phyloP scores from a whole-genome alignment of 2,797 vertebrate genomes.

The Hephaestus fuliginosus region DNA sequence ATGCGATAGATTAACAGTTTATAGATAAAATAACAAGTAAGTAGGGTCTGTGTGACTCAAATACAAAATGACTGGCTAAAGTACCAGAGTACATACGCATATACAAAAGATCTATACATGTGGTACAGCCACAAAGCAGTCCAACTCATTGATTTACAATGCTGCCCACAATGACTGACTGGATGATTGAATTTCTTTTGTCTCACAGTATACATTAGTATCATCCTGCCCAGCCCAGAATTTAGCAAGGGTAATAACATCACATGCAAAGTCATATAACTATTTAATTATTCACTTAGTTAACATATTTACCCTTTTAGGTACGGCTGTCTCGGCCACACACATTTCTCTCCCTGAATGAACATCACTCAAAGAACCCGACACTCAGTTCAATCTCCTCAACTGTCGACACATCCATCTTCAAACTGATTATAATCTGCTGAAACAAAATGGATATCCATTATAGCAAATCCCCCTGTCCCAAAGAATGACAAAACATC shows the following conservation, averaged over 20 bases:
- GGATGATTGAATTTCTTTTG: too few species aligned
- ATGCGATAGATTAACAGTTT: neutral
- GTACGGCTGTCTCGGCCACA: constrained; percentile 18
- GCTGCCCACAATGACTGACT: neutral
- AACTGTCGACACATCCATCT: constrained; percentile 25
- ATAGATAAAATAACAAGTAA: neutral
- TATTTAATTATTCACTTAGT: constrained; percentile 4
- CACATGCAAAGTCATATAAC: neutral
- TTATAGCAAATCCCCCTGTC: constrained; percentile 14
- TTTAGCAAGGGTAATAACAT: neutral
- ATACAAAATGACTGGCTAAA: neutral
- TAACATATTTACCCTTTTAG: constrained; percentile 1
- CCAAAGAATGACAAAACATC: constrained; percentile 22
- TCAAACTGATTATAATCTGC: constrained; percentile 47
- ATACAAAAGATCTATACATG: neutral
- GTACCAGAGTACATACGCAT: neutral
- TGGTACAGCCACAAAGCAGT: neutral
- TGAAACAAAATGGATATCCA: constrained; percentile 35
- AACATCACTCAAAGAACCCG: constrained; percentile 20
- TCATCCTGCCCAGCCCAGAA: neutral
- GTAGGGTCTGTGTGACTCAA: neutral
- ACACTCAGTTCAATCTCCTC: constrained; percentile 24
- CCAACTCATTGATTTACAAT: neutral
- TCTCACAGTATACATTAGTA: neutral
- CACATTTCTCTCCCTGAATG: constrained; percentile 23